A percentile compares a stretch with the other conserved stretches of the same genome.
These are phyloP conservation scores for Oncorhynchus clarkii DNA, from an alignment of 2,113 vertebrate species.

Conservation along the genomic window DNA sequence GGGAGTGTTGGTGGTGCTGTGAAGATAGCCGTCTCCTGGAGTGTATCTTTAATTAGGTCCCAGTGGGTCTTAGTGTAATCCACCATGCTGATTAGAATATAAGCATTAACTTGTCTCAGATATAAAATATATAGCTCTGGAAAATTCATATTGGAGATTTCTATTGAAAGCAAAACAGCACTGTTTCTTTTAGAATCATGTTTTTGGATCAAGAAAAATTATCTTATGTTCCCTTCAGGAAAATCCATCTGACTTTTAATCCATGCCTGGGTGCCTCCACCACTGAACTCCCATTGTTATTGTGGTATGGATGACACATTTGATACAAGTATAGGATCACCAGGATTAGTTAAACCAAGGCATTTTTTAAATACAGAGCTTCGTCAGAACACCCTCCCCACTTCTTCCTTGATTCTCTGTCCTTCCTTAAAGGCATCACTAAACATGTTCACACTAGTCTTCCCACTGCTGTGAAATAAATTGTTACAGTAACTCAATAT, in stretches of 20 bases:
- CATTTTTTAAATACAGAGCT: slow-evolving; percentile 58
- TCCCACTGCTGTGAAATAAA: slow-evolving; percentile 71
- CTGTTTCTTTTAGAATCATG: slow-evolving; percentile 21
- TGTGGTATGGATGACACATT: slow-evolving; percentile 59
- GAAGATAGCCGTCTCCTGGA: slow-evolving; percentile 66
- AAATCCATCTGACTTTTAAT: slow-evolving; percentile 44
- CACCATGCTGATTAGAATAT: slow-evolving; percentile 70
- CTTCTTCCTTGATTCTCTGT: slow-evolving; percentile 65
- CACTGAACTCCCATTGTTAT: slow-evolving; percentile 28
- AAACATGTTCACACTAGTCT: slow-evolving; percentile 71
- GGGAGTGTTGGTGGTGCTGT: slow-evolving; percentile 41
- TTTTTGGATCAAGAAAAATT: slow-evolving; percentile 24
- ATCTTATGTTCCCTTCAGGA: slow-evolving; percentile 23
- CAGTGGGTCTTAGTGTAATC: slow-evolving; percentile 68
- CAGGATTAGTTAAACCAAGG: slow-evolving; percentile 60
- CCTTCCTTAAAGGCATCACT: slow-evolving; percentile 71
- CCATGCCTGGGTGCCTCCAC: slow-evolving; percentile 1
- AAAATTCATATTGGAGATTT: slow-evolving; percentile 38
- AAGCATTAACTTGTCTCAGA: slow-evolving; percentile 65
- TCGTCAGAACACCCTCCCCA: slow-evolving; percentile 66
- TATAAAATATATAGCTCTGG: slow-evolving; percentile 36
- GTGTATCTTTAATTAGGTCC: slow-evolving; percentile 77
- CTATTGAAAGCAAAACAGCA: slow-evolving; percentile 17
- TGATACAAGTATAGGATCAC: slow-evolving; percentile 55
- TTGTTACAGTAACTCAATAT: slow-evolving; percentile 82